Evolutionary conservation across 1,140 invertebrate species (phyloP), one percentile per base, ranked within the genome.

Genomic region (Lerema accius): DNA sequence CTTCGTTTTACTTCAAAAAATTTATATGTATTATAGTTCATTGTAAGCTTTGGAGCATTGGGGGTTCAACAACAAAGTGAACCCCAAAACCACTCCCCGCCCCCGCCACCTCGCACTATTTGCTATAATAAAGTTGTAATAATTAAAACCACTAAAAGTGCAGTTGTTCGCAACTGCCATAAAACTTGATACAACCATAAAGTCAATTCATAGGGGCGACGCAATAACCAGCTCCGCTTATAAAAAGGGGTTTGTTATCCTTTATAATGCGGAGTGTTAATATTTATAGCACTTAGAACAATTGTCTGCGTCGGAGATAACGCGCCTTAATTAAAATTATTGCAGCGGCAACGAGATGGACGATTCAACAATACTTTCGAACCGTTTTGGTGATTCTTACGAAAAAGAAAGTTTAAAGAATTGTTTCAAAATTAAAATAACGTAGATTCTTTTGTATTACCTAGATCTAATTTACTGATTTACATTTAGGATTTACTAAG

Each of bases 91-190:
- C n/a, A n/a, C n/a, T n/a, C n/a, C n/a, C n/a, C n/a, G n/a, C n/a
- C n/a, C n/a, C n/a, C n/a, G n/a, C n/a, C n/a, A n/a, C n/a, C n/a
- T n/a, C n/a, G n/a, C n/a, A n/a, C n/a, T n/a, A n/a, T n/a, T n/a
- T n/a, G 10, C 49, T 32, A 53, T 35, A 39, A 13, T 39, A 39
- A 39, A 39, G 35, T 32, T 32, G 35, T 53, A 23, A 53, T 53
- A 53, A 53, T 53, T 53, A 53, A 53, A 53, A 53, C 16, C n/a
- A n/a, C n/a, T n/a, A n/a, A n/a, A n/a, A n/a, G n/a, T 53, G 50
- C 50, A 42, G 51, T 55, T 55, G 37, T 55, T 42, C 19, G 37
- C 51, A 55, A 55, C 51, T 42, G 19, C 51, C 17, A 42, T 56
- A 56, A 56, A 56, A 43, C 40, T 56, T 56, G 14, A 56, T 43